Base-by-base conservation (phyloP, 2,888 invertebrate genomes). In the Tipula unca region DNA sequence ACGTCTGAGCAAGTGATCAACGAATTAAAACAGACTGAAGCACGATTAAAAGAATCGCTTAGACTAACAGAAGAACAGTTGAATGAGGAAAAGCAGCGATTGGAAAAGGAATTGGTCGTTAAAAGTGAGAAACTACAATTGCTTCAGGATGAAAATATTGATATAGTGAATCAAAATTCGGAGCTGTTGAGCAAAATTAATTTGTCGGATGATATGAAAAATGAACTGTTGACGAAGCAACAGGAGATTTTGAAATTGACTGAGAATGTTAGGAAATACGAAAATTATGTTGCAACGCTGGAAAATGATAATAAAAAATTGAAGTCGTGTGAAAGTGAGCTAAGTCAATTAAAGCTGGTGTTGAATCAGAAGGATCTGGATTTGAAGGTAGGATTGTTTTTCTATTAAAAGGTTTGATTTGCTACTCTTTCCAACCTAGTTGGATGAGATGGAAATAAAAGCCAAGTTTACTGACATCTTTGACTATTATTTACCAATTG, bases 41-140 rank as follows among this genome's bases (percentile, higher is more conserved):
- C 85, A 17, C 84, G 86, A 85, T 32, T 85, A 32, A 83, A 86
- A 14, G 85, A 86, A 17, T 69, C 69, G 69, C 69, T 69, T 25
- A 35, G 39, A 20, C 83, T 32, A 83, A 32, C 83, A 8, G 83
- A 83, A 83, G 6, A 84, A 36, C 20, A 84, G 84, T 20, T 36
- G 39, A 13, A 17, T 8, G 84, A 84, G 1, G 84, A 84, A 84
- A 84, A 84, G 14, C 84, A 10, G 25, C 20, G 69, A 25, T 25
- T 69, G 69, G 69, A 69, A 69, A 69, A 69, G 25, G 69, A 69
- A 13, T 69, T 69, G 25, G 69, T 10, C 25, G 10, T 25, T 25
- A 69, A 69, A 69, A 69, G 25, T 69, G 69, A 69, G 13, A 69
- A 69, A 25, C 10, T 69, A 10, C 69, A 69, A 25, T 69, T 69